Percentiles rank a stretch among this genome's conserved stretches.
These are phyloP conservation scores for Meda fulgida DNA, from an alignment of 2,797 vertebrate genomes.

Conservation along the genomic window DNA sequence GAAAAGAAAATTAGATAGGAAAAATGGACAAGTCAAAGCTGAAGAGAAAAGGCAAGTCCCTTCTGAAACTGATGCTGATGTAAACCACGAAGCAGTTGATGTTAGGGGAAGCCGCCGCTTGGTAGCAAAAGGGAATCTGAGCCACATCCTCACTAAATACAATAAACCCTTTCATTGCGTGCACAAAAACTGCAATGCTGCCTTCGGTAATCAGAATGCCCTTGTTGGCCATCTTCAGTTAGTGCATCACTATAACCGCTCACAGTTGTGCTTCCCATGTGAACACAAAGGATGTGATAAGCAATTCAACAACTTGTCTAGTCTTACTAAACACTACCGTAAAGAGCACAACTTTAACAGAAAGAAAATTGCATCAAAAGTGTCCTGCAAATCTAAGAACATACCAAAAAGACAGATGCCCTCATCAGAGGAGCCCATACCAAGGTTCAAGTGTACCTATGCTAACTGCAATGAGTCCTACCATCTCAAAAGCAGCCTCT, in stretches of 20 bases:
- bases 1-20: constrained; percentile 32
- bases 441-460: constrained; percentile 86
- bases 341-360: constrained; percentile 72
- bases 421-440: constrained; percentile 77
- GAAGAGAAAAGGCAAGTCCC: constrained; percentile 59
- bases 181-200: constrained; percentile 90
- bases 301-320: constrained; percentile 80
- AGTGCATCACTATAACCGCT: constrained; percentile 92
- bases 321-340: constrained; percentile 81
- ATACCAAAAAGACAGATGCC: constrained; percentile 29
- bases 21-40: constrained; percentile 61
- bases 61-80: constrained; percentile 63
- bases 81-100: constrained; percentile 72
- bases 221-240: constrained; percentile 92
- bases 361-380: constrained; percentile 62
- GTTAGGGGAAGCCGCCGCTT: constrained; percentile 88
- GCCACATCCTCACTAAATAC: constrained; percentile 91
- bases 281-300: constrained; percentile 84
- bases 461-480: constrained; percentile 87
- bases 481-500: constrained; percentile 90
- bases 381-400: constrained; percentile 15
- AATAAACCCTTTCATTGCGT: constrained; percentile 96
- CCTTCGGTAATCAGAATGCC: constrained; percentile 90
- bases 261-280: constrained; percentile 88
- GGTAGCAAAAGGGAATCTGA: constrained; percentile 90